Base-by-base conservation (phyloP, 2,797 vertebrate species). In the Paratrypauchen microcephalus region DNA sequence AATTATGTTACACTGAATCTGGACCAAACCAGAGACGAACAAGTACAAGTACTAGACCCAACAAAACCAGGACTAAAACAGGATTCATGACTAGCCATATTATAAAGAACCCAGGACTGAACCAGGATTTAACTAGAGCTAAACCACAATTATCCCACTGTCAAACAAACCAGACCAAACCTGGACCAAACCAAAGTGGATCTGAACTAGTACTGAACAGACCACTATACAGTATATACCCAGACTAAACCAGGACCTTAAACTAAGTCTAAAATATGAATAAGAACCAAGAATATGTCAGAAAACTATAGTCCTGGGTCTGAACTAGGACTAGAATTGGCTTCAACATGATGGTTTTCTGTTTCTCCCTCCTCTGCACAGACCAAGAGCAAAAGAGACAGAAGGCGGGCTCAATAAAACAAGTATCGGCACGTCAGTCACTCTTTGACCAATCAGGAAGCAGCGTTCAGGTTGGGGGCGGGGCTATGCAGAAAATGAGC, bases 371-470 rank as follows among this genome's bases (percentile, higher is more conserved):
- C 12, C 4, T 4, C 9, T 9, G 3, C 21, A n/a, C n/a, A 11
- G 24, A 24, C 55, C 5, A 5, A 57, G 15, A 57, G 8, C 2
- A 15, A 26, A 26, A 57, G 12, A 56, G 1, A 18, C 2, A 6
- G 5, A 39, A 63, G 60, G 39, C 12, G 13, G 12, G 12, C 6
- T 57, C 61, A 18, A 9, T 16, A 26, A 24, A 45, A 64, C 80
- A 79, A 75, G 83, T 88, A 84, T 87, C 75, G 30, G 18, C 71
- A 79, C 54, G 68, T 87, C 79, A 30, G 12, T n/a, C 2, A 4
- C 5, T 7, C 18, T 16, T 1, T 0, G n/a, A 67, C 75, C 76
- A 84, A 78, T 79, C 16, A 74, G 41, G 71, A 45, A 0, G 50
- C 57, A 0, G 55, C 5, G 32, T 18, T 16, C 4, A 6, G 57